Evolutionary conservation across 2,113 vertebrate species (phyloP).

Genomic region (Pheucticus melanocephalus): DNA sequence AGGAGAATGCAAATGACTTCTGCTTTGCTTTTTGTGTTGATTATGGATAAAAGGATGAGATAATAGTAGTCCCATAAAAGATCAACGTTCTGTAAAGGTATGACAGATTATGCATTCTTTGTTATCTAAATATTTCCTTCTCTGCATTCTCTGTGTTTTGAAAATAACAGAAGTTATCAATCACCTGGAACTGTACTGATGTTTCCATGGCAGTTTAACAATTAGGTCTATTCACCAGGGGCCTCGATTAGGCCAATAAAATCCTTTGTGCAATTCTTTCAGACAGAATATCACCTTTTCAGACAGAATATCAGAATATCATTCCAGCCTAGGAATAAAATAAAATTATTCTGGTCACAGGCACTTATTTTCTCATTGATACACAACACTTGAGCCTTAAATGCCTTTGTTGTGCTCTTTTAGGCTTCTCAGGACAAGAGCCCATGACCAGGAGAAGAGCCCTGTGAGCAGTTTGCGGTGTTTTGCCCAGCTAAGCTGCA

Average conservation of each 20-base stretch:
- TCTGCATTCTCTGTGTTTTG: constrained; percentile 21
- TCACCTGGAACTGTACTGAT: constrained; percentile 25
- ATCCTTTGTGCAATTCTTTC: constrained; percentile 26
- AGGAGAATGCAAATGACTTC: not conserved
- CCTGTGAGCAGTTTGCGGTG: not conserved
- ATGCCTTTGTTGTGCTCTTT: not conserved
- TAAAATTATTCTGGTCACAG: not conserved
- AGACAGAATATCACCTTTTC: not conserved
- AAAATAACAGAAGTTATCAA: constrained; percentile 56
- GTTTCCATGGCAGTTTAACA: constrained; percentile 58
- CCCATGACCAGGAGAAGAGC: not conserved
- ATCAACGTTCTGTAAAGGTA: not conserved
- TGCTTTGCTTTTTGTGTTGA: not conserved
- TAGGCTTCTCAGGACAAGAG: not conserved
- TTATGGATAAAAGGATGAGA: constrained; percentile 18
- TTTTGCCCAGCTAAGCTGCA: not conserved
- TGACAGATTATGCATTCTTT: not conserved
- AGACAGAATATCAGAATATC: not conserved
- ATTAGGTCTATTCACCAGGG: constrained; percentile 57
- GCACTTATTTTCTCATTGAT: constrained; percentile 19
- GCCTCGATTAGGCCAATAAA: constrained; percentile 8
- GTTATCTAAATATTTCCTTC: constrained; percentile 39
- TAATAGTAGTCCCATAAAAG: not conserved
- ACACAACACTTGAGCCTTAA: not conserved
- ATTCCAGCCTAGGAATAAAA: not conserved